These are phyloP conservation scores for Punctoribates punctum DNA, from an alignment of 2,888 invertebrate species.

Conservation along the genomic window DNA sequence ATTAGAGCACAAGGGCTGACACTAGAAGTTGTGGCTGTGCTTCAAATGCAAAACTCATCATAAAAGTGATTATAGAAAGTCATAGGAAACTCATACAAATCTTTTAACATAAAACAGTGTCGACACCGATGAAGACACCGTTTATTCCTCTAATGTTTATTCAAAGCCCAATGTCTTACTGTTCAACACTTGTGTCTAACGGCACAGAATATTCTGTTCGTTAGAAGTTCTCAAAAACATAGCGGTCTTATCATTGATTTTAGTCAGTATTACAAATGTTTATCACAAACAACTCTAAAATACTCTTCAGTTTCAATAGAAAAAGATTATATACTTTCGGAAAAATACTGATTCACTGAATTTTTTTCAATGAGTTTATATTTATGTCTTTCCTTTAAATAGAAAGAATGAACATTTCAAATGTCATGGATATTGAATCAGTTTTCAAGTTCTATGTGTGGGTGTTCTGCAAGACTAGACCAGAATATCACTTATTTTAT, in stretches of 20 bases:
- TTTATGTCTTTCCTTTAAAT: too few relatives aligned
- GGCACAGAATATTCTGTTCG: background rate
- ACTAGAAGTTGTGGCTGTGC: background rate
- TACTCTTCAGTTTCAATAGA: background rate
- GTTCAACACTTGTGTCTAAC: background rate
- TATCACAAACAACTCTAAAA: background rate
- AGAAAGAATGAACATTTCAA: too few relatives aligned
- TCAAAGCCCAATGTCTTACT: background rate
- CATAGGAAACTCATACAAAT: background rate
- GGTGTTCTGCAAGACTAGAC: background rate
- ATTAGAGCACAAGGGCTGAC: too few relatives aligned
- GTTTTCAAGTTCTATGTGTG: background rate
- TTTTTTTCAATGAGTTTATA: too few relatives aligned
- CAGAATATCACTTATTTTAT: too few relatives aligned
- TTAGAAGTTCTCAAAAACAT: background rate
- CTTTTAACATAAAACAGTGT: slow-evolving; percentile 3
- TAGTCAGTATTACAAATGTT: background rate
- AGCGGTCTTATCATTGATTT: background rate
- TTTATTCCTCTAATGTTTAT: background rate
- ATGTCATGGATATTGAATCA: background rate
- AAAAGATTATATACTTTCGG: too few relatives aligned
- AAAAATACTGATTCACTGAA: too few relatives aligned
- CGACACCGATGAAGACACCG: background rate
- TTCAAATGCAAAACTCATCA: background rate
- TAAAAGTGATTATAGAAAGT: too few relatives aligned